Percentiles rank a stretch among this genome's conserved stretches.
Conservation (phyloP, 1,140 invertebrate species). For the Chrysopa pallens region DNA sequence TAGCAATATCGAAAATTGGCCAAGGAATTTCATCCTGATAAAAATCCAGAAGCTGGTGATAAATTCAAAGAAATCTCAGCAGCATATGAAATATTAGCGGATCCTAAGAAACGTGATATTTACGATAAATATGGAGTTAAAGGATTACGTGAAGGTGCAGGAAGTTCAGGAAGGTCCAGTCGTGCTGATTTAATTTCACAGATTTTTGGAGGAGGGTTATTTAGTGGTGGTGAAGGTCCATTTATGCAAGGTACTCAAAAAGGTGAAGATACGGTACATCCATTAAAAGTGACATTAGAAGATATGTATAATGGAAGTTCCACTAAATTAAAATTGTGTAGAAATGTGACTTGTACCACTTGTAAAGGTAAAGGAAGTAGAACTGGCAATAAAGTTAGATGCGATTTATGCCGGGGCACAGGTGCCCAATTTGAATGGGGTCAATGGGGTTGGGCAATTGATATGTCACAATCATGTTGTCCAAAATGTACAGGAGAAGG, state of each 20-base stretch:
- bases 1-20: conserved; percentile 70
- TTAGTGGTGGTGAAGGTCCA: conserved; percentile 30
- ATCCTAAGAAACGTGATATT: conserved; percentile 43
- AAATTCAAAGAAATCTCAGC: conserved; percentile 81
- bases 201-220: conserved; percentile 41
- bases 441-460: conserved; percentile 62
- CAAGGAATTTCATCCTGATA: conserved; percentile 78
- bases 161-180: conserved; percentile 30
- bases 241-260: conserved; percentile 25
- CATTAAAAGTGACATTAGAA: conserved; percentile 64
- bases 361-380: conserved; percentile 77
- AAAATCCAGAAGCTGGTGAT: conserved; percentile 66
- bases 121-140: conserved; percentile 67
- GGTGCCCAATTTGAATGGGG: conserved; percentile 51
- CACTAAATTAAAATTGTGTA: conserved; percentile 65
- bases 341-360: conserved; percentile 67
- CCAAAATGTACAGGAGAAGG: conserved; percentile 47
- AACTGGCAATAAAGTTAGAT: conserved; percentile 48
- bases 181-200: conserved; percentile 43
- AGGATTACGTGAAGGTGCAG: conserved; percentile 53
- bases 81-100: conserved; percentile 69
- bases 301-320: conserved; percentile 83
- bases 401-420: conserved; percentile 56
- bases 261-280: conserved; percentile 53
- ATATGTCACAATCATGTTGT: conserved; percentile 49